phyloP scores from a whole-genome alignment of 2,888 invertebrate genomes.

The Tortricodes alternella region DNA sequence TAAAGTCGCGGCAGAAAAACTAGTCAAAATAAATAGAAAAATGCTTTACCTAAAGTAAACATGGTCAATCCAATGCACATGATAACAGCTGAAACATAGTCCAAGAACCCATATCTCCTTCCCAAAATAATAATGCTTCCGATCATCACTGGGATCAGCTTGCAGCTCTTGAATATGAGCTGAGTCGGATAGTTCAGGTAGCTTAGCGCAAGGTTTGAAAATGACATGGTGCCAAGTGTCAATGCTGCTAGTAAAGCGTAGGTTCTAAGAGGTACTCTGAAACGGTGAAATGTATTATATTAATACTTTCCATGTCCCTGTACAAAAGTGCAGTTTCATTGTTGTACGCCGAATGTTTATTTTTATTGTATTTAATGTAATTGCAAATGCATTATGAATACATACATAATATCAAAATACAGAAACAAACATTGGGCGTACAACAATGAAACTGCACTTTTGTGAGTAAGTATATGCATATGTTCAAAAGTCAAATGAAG shows the following conservation, averaged over 20 bases:
- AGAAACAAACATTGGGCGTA: no score
- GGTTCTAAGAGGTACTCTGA: slow-evolving; percentile 91
- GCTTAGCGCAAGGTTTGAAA: slow-evolving; percentile 96
- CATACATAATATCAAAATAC: no score
- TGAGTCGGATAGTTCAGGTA: slow-evolving; percentile 98
- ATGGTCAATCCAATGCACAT: slow-evolving; percentile 96
- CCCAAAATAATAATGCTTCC: slow-evolving; percentile 96
- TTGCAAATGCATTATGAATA: no score
- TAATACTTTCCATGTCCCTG: no score
- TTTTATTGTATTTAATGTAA: no score
- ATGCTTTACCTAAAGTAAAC: slow-evolving; percentile 91
- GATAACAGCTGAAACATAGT: slow-evolving; percentile 91
- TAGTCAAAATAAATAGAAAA: background rate
- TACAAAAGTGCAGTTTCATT: no score
- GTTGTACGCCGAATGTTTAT: no score
- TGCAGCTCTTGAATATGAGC: slow-evolving; percentile 98
- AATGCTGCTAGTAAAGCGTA: slow-evolving; percentile 92
- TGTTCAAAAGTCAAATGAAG: no score
- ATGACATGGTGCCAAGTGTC: slow-evolving; percentile 97
- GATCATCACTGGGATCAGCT: slow-evolving; percentile 96
- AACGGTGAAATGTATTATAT: no score
- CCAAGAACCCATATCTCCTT: slow-evolving; percentile 91
- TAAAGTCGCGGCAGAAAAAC: background rate
- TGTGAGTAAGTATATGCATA: no score
- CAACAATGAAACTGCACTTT: no score